These are phyloP conservation scores for Trissolcus japonicus DNA, from an alignment of 2,888 invertebrate genomes.

Conservation along the genomic window DNA sequence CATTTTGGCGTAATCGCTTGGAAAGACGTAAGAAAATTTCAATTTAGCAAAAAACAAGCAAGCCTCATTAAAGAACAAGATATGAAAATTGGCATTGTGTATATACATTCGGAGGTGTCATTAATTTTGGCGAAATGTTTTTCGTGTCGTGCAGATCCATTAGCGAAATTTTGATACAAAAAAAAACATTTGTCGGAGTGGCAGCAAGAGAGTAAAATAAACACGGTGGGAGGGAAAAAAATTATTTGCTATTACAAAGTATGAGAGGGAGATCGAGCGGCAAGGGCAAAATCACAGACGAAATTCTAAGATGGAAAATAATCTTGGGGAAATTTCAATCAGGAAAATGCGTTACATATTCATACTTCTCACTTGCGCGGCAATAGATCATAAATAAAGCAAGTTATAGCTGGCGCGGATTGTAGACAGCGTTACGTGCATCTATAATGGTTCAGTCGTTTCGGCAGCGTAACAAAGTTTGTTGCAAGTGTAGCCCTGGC, in stretches of 20 bases:
- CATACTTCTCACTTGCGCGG: conserved; percentile 61
- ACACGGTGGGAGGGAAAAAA: conserved; percentile 1
- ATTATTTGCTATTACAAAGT: conserved; percentile 19
- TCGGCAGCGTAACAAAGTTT: conserved; percentile 51
- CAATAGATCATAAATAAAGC: conserved; percentile 63
- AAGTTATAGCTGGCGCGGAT: conserved; percentile 63
- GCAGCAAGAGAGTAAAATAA: conserved; percentile 42
- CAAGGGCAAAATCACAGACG: conserved; percentile 43
- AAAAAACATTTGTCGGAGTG: conserved; percentile 38
- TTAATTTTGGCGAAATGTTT: conserved; percentile 9
- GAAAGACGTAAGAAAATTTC: conserved; percentile 1
- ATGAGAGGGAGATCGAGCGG: conserved; percentile 45
- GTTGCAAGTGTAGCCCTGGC: conserved; percentile 50
- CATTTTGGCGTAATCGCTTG: conserved; percentile 4
- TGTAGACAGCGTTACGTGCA: conserved; percentile 55
- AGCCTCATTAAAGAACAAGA: conserved; percentile 3
- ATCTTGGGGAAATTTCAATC: conserved; percentile 74
- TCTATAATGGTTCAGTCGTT: conserved; percentile 56
- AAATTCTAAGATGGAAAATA: conserved; percentile 64
- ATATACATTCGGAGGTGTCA: neutral
- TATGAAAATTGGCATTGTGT: conserved; percentile 11
- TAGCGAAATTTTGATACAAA: conserved; percentile 29
- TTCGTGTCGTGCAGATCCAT: conserved; percentile 25
- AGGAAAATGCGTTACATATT: conserved; percentile 75
- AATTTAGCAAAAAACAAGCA: neutral